phyloP scores from a whole-genome alignment of 2,113 vertebrate species.

The Astur gentilis region DNA sequence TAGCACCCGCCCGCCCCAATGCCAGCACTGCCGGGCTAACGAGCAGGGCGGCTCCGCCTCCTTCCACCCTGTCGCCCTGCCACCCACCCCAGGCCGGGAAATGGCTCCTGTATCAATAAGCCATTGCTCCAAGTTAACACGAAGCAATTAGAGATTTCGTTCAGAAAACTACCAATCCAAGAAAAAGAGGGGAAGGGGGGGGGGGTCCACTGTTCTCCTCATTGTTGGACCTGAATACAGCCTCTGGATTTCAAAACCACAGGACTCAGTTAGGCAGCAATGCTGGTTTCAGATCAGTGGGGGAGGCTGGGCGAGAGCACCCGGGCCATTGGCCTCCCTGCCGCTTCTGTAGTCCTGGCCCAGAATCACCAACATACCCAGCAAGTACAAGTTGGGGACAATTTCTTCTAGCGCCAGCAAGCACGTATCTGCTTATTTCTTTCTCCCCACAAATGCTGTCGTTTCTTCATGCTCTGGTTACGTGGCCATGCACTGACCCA shows the following conservation, averaged over 20 bases:
- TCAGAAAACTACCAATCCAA: background rate
- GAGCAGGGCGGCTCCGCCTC: accelerated
- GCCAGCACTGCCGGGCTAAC: background rate
- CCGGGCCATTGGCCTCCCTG: accelerated
- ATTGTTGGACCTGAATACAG: accelerated
- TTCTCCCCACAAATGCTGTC: background rate
- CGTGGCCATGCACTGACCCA: background rate
- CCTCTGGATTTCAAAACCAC: background rate
- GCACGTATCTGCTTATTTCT: accelerated
- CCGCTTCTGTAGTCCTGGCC: background rate
- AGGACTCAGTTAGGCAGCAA: background rate
- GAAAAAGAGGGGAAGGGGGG: background rate
- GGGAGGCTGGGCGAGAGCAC: background rate
- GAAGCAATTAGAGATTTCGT: background rate
- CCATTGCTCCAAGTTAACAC: accelerated
- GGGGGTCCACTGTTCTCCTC: background rate
- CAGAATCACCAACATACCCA: background rate
- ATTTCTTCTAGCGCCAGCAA: background rate
- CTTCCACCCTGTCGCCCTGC: accelerated
- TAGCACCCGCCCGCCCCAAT: accelerated
- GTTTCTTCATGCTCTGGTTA: background rate
- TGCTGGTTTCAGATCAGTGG: background rate
- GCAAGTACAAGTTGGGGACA: accelerated
- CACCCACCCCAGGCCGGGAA: accelerated
- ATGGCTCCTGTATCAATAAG: background rate